phyloP scores from a whole-genome alignment of 2,797 vertebrate genomes.

The Nannoperca obscura region DNA sequence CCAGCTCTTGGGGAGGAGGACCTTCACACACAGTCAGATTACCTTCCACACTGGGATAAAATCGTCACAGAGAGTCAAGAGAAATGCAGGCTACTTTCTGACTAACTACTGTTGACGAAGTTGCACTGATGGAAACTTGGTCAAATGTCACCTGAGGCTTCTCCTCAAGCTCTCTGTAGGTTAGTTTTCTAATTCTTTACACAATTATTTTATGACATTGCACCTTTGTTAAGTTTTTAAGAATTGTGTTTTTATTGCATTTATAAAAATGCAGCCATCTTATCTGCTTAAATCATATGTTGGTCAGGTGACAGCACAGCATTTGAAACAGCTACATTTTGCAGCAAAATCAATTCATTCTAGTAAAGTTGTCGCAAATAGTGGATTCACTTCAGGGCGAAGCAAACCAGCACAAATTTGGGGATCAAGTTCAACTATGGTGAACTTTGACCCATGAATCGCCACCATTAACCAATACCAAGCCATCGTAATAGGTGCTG shows the following conservation, averaged over 20 bases:
- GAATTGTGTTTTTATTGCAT: neutral
- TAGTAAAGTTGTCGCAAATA: neutral
- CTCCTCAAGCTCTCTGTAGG: neutral
- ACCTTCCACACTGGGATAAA: slow-evolving; percentile 7
- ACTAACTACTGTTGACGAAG: slow-evolving; percentile 7
- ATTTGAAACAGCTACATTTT: neutral
- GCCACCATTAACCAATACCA: neutral
- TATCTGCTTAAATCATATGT: neutral
- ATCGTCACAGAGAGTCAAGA: neutral
- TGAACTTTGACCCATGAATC: neutral
- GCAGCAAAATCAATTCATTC: neutral
- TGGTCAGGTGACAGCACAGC: neutral
- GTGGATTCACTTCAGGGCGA: neutral
- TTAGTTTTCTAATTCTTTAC: neutral
- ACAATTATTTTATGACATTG: neutral
- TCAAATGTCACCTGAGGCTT: neutral
- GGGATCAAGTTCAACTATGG: neutral
- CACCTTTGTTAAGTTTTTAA: neutral
- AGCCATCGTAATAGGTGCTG: too few relatives aligned
- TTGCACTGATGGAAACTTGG: neutral
- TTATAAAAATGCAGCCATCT: neutral
- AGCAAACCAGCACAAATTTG: neutral
- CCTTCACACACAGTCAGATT: slow-evolving; percentile 27
- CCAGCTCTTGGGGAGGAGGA: neutral
- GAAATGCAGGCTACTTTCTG: neutral